These are phyloP conservation scores for Forbesichthys papilliferus DNA, from an alignment of 2,113 vertebrate species.

Conservation along the genomic window DNA sequence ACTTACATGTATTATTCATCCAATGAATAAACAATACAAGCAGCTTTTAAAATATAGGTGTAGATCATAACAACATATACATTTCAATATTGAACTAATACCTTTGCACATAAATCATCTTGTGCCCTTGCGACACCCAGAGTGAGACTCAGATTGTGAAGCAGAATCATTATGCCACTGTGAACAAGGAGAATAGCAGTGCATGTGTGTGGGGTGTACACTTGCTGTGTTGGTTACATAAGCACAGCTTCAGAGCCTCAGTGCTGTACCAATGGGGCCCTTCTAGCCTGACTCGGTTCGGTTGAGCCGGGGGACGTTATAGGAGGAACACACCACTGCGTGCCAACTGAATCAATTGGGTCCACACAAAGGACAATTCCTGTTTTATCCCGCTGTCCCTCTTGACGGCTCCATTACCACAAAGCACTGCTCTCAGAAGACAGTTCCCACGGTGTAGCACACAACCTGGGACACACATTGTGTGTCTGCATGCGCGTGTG, in stretches of 20 bases:
- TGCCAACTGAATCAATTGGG: conserved; percentile 61
- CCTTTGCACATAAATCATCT: no score
- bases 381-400: conserved; percentile 57
- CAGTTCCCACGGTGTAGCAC: conserved; percentile 62
- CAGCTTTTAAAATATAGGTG: no score
- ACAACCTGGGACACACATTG: conserved; percentile 50
- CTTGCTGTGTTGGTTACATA: conserved; percentile 31
- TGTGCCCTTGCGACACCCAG: no score
- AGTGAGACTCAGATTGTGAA: no score
- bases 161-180: no score
- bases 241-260: conserved; percentile 32
- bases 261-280: conserved; percentile 32
- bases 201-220: conserved; percentile 20
- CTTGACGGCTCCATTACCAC: conserved; percentile 39
- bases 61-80: no score
- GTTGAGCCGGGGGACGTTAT: conserved; percentile 53
- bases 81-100: no score
- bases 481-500: conserved; percentile 26
- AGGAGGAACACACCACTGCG: conserved; percentile 44
- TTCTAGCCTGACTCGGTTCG: conserved; percentile 35
- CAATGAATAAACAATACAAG: no score
- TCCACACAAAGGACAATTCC: conserved; percentile 53
- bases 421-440: conserved; percentile 33
- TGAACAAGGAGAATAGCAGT: conserved; percentile 4
- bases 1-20: no score